Percentiles rank a stretch among this genome's conserved stretches.
phyloP scores from a whole-genome alignment of 1,140 invertebrate genomes.

The Bombus fervidus region DNA sequence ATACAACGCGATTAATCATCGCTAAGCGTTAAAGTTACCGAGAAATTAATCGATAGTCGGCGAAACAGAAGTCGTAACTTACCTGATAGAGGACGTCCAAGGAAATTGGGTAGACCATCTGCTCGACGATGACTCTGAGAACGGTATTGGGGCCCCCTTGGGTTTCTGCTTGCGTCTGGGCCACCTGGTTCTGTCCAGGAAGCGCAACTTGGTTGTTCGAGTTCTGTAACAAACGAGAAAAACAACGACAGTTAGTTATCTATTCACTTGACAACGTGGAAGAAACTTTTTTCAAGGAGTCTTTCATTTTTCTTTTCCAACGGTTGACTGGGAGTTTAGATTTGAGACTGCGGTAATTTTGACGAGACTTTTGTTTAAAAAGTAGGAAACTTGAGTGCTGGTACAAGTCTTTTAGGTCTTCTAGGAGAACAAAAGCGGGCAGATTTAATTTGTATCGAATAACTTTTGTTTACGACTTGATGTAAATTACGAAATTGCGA shows the following conservation, averaged over 20 bases:
- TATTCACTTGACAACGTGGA: not conserved
- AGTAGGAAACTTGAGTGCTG: too few relatives aligned
- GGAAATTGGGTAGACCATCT: slow-evolving; percentile 98
- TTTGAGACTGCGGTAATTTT: too few relatives aligned
- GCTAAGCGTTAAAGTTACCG: slow-evolving; percentile 20
- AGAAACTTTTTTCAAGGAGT: not conserved
- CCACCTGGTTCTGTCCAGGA: slow-evolving; percentile 88
- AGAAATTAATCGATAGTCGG: slow-evolving; percentile 20
- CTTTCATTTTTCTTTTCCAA: too few relatives aligned
- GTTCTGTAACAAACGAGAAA: slow-evolving; percentile 83
- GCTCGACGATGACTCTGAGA: slow-evolving; percentile 98
- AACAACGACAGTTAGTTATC: not conserved
- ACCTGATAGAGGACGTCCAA: slow-evolving; percentile 97
- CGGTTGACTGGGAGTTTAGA: too few relatives aligned
- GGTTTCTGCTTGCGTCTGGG: slow-evolving; percentile 86
- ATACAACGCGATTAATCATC: not conserved
- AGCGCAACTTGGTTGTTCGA: slow-evolving; percentile 90
- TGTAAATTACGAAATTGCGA: too few relatives aligned
- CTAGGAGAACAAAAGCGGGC: too few relatives aligned
- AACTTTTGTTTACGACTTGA: too few relatives aligned
- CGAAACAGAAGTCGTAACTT: slow-evolving; percentile 65
- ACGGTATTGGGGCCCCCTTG: slow-evolving; percentile 97
- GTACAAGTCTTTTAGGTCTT: too few relatives aligned
- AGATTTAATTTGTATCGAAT: too few relatives aligned
- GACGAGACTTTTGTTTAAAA: too few relatives aligned